Percentiles rank a stretch among this genome's conserved stretches.
These are phyloP conservation scores for Xanthorhoe designata DNA, from an alignment of 2,888 invertebrate genomes.

Conservation along the genomic window DNA sequence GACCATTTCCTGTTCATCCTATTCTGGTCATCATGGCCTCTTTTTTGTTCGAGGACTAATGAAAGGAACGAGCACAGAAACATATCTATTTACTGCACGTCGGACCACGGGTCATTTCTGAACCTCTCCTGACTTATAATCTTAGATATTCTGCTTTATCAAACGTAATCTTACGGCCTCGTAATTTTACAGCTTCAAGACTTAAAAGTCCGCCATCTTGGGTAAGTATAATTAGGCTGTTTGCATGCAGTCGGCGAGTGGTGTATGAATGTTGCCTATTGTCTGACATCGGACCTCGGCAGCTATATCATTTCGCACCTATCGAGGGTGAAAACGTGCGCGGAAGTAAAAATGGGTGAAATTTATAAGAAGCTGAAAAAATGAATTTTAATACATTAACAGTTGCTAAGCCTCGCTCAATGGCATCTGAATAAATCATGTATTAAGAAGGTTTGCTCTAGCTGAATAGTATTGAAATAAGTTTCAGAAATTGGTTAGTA, in stretches of 20 bases:
- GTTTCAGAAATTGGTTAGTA: too few relatives aligned
- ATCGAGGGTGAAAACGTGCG: slow-evolving; percentile 54
- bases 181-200: neutral
- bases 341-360: slow-evolving; percentile 66
- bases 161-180: neutral
- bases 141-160: neutral
- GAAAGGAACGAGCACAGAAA: too few relatives aligned
- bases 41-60: too few relatives aligned
- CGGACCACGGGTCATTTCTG: too few relatives aligned
- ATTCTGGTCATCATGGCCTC: too few relatives aligned
- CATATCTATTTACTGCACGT: too few relatives aligned
- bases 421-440: too few relatives aligned
- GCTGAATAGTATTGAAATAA: too few relatives aligned
- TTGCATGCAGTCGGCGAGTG: slow-evolving; percentile 75
- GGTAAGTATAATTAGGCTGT: slow-evolving; percentile 81
- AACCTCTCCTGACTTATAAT: too few relatives aligned
- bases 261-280: slow-evolving; percentile 85
- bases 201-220: slow-evolving; percentile 71
- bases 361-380: slow-evolving; percentile 57
- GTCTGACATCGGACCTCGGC: slow-evolving; percentile 83
- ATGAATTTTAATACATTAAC: neutral
- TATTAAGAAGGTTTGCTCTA: too few relatives aligned
- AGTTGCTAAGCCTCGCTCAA: too few relatives aligned
- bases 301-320: slow-evolving; percentile 84
- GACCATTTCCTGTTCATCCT: too few relatives aligned